Conservation (phyloP, 2,888 invertebrate species). For the Syrphus vitripennis region DNA sequence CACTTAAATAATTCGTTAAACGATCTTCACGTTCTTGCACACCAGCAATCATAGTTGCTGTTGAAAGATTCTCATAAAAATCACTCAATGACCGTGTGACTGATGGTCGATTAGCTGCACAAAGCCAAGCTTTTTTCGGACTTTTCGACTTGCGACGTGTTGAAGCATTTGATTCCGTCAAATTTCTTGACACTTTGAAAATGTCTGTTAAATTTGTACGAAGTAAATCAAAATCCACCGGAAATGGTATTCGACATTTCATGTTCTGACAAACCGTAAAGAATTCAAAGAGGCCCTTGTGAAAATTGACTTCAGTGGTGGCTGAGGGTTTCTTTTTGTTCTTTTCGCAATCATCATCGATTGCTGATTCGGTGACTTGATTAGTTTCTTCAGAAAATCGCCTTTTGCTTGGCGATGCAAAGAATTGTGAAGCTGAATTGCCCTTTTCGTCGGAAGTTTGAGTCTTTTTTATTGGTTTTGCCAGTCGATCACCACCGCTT, state of each 20-base stretch:
- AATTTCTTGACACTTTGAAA: conserved; percentile 72
- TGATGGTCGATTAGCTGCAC: conserved; percentile 74
- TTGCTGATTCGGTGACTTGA: conserved; percentile 30
- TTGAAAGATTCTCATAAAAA: conserved; percentile 79
- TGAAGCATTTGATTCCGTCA: conserved; percentile 37
- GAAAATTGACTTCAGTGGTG: conserved; percentile 27
- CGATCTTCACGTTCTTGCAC: conserved; percentile 74
- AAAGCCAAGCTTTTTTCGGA: conserved; percentile 77
- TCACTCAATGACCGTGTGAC: conserved; percentile 79
- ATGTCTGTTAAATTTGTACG: conserved; percentile 77
- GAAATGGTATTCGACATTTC: conserved; percentile 77
- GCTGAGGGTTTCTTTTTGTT: conserved; percentile 33
- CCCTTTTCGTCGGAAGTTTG: conserved; percentile 9
- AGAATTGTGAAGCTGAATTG: conserved; percentile 49
- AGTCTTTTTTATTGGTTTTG: conserved; percentile 25
- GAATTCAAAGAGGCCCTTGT: conserved; percentile 76
- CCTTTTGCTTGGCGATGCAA: conserved; percentile 74
- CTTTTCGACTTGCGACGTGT: conserved; percentile 76
- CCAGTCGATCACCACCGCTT: conserved; percentile 80
- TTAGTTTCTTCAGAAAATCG: conserved; percentile 71
- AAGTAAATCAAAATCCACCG: conserved; percentile 77
- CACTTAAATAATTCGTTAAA: conserved; percentile 75
- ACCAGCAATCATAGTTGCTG: conserved; percentile 77
- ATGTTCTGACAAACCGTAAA: conserved; percentile 78
- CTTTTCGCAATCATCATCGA: conserved; percentile 50